phyloP scores from a whole-genome alignment of 2,797 vertebrate species.

The Todus mexicanus region DNA sequence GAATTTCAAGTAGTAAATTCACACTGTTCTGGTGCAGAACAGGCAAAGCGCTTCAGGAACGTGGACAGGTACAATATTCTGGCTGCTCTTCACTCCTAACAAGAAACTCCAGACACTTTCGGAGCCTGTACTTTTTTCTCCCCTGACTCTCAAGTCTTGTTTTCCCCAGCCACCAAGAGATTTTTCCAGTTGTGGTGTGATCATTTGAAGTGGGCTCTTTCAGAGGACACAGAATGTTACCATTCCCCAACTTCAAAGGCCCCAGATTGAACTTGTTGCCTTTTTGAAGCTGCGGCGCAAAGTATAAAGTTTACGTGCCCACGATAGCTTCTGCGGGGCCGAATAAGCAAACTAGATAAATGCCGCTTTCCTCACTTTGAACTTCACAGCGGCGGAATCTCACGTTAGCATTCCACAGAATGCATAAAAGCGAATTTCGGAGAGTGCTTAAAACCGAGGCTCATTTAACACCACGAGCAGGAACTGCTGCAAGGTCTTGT shows the following conservation, averaged over 20 bases:
- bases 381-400: background rate
- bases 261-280: constrained; percentile 4
- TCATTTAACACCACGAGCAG: background rate
- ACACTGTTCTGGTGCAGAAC: too few species aligned
- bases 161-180: background rate
- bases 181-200: background rate
- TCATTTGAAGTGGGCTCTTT: background rate
- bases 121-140: background rate
- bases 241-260: constrained; percentile 36
- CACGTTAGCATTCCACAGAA: background rate
- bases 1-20: background rate
- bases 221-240: constrained; percentile 11
- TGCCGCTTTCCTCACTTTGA: constrained; percentile 1
- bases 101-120: background rate
- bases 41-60: background rate
- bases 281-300: constrained; percentile 7
- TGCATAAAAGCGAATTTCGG: background rate
- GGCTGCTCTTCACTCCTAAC: background rate
- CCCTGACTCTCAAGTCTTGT: background rate
- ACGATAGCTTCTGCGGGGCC: background rate
- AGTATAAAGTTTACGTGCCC: background rate
- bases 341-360: constrained; percentile 33
- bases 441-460: background rate
- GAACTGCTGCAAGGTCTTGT: background rate
- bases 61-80: background rate